Conservation (phyloP, 2,113 vertebrate genomes). For the Gasterosteus aculeatus region DNA sequence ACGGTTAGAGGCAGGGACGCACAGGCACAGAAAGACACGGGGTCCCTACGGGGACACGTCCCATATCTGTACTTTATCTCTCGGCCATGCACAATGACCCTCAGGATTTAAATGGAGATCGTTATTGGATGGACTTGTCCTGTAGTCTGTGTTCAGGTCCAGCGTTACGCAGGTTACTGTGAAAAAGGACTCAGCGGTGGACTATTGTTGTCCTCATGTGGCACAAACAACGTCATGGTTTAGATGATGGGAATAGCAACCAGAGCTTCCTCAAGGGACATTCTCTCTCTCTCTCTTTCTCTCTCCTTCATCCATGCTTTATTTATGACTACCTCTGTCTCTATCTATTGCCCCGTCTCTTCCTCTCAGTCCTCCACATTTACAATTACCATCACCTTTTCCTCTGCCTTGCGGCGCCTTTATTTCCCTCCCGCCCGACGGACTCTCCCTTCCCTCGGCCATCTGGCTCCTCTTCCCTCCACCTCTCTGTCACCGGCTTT, state of each 20-base stretch:
- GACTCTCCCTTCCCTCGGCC: conserved; percentile 30
- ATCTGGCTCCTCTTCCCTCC: conserved; percentile 25
- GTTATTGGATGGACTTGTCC: conserved; percentile 14
- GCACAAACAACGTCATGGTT: conserved; percentile 30
- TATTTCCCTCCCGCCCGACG: conserved; percentile 20
- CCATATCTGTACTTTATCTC: conserved; percentile 19
- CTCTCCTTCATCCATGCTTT: conserved; percentile 56
- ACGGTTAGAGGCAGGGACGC: conserved; percentile 62
- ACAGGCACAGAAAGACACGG: conserved; percentile 31
- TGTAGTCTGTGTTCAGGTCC: conserved; percentile 16
- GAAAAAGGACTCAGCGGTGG: conserved; percentile 23
- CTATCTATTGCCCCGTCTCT: conserved; percentile 24
- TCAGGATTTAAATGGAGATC: conserved; percentile 46
- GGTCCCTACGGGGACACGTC: conserved; percentile 10
- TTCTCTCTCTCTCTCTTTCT: conserved; percentile 32
- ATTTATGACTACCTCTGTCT: conserved; percentile 55
- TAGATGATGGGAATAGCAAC: conserved; percentile 33
- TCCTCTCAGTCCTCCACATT: conserved; percentile 38
- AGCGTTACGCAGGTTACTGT: conserved; percentile 24
- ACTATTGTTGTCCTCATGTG: conserved; percentile 36
- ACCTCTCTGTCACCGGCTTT: conserved; percentile 53
- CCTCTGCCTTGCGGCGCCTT: conserved; percentile 26
- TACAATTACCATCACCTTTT: conserved; percentile 55
- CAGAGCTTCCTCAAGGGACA: conserved; percentile 19
- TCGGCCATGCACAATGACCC: conserved; percentile 44